Evolutionary conservation across 2,888 invertebrate genomes (phyloP).

Genomic region (Apeira syringaria): DNA sequence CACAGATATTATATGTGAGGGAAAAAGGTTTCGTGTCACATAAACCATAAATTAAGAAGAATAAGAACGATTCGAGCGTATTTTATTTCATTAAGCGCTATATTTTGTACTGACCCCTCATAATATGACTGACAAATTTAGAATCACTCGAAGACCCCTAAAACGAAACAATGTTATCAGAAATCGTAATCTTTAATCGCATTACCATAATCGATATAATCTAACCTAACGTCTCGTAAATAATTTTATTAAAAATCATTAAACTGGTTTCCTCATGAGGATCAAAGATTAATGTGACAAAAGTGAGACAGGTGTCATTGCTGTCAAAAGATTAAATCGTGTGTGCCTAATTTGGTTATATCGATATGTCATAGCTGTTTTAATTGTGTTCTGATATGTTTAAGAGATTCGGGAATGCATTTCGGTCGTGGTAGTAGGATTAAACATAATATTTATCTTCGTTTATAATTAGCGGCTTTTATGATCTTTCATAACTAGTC

Average conservation of each 20-base stretch:
- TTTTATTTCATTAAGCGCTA: too few relatives aligned
- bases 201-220: constrained; percentile 34
- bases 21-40: too few relatives aligned
- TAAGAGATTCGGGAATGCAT: neutral
- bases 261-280: constrained; percentile 17
- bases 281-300: constrained; percentile 48
- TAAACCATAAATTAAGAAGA: too few relatives aligned
- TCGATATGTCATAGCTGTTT: constrained; percentile 44
- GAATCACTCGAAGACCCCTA: neutral
- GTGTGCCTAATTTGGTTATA: constrained; percentile 68
- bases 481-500: too few relatives aligned
- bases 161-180: constrained; percentile 1
- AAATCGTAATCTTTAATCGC: constrained; percentile 34
- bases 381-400: constrained; percentile 17
- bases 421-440: constrained; percentile 13
- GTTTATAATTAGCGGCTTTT: neutral
- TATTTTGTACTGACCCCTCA: too few relatives aligned
- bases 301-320: constrained; percentile 64
- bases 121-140: too few relatives aligned
- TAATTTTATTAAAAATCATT: constrained; percentile 16
- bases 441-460: constrained; percentile 1
- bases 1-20: too few relatives aligned
- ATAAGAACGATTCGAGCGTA: too few relatives aligned
- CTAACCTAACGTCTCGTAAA: constrained; percentile 14
- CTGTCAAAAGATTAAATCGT: constrained; percentile 66